Conservation (phyloP, 2,113 vertebrate genomes). For the Pogona vitticeps region DNA sequence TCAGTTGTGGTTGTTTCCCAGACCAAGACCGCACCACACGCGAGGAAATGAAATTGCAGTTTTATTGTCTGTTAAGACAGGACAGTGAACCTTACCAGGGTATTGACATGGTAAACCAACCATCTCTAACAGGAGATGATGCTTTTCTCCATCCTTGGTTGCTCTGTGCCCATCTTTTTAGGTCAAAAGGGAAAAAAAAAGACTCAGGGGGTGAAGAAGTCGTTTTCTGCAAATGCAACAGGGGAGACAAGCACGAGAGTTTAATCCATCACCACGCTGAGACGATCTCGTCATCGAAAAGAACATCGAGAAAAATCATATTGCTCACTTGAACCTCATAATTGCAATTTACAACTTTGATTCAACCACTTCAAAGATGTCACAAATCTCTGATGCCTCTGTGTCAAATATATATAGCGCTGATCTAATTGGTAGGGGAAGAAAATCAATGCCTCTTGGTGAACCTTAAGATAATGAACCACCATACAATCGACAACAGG, state of each 20-base stretch:
- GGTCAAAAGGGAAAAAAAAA: background rate
- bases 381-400: background rate
- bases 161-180: background rate
- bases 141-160: background rate
- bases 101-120: background rate
- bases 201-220: background rate
- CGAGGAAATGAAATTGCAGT: background rate
- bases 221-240: background rate
- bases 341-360: constrained; percentile 26
- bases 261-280: background rate
- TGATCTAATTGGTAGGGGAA: background rate
- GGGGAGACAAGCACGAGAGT: background rate
- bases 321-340: background rate
- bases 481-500: background rate
- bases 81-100: background rate
- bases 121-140: background rate
- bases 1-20: background rate
- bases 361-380: background rate
- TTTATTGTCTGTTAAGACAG: background rate
- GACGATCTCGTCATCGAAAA: background rate
- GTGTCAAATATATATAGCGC: background rate
- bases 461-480: background rate
- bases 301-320: background rate
- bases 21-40: background rate
- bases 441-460: background rate